Base-by-base conservation (phyloP, 2,797 vertebrate species). In the Vireo griseus region DNA sequence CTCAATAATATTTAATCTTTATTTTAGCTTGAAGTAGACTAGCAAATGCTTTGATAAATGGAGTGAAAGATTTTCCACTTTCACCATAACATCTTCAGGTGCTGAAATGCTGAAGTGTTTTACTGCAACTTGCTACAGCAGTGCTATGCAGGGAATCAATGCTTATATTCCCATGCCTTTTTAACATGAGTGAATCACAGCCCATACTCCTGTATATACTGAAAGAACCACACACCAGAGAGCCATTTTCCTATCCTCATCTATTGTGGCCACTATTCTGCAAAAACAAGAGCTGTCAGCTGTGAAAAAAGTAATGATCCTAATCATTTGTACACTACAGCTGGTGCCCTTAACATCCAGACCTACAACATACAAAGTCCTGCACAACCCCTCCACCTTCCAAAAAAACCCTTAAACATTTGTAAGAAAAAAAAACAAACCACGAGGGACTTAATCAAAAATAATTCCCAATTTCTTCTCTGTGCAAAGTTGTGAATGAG, bases 101-200 rank as follows among this genome's bases (percentile, higher is more conserved):
- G 94, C 48, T 78, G 61, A 95, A 89, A 89, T 14, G 48, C 35
- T 69, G 28, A 79, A 68, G 28, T 55, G 62, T 88, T 96, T 94
- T 88, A 90, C 55, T 88, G 77, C 59, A 80, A 52, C 72, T 89
- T 35, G 35, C 31, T 62, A 15, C 57, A 90, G 66, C 11, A 75
- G 44, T 18, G 45, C 66, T 91, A n/a, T 7, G 16, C 47, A 75
- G 58, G 42, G 78, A 86, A 92, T 84, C 69, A 63, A 45, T 52
- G 63, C 37, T 78, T 47, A 69, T 78, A 88, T 69, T 85, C 85
- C 91, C 79, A 78, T 31, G 55, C 16, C 69, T 94, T 90, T 89
- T 92, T 90, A 93, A 88, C 39, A 69, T 7, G n/a, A 90, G 54
- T 84, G 76, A 96, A 88, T 90, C 79, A 66, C 62, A 72, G 80